Conservation (phyloP, 2,888 invertebrate genomes). For the Byasa hedistus region DNA sequence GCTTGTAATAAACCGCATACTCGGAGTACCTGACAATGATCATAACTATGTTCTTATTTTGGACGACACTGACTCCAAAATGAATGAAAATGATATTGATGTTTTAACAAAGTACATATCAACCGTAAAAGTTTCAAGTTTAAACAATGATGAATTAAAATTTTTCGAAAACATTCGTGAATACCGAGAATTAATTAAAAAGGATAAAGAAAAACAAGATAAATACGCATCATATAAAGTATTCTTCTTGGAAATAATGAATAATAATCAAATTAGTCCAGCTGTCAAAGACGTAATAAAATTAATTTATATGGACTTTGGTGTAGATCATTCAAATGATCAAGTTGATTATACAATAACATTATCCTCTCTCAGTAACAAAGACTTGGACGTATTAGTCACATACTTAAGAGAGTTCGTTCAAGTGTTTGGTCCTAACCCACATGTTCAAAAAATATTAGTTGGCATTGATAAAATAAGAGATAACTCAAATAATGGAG, state of each 20-base stretch:
- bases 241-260: constrained; percentile 4
- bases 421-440: background rate
- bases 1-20: constrained; percentile 9
- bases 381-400: constrained; percentile 5
- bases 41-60: background rate
- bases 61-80: background rate
- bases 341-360: background rate
- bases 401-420: constrained; percentile 12
- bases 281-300: constrained; percentile 5
- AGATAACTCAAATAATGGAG: background rate
- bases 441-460: background rate
- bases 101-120: constrained; percentile 15
- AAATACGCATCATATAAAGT: background rate
- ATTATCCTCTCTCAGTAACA: background rate
- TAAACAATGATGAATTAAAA: constrained; percentile 6
- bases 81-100: constrained; percentile 17
- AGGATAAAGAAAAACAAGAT: background rate
- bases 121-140: background rate
- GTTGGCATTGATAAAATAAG: constrained; percentile 8
- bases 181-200: background rate
- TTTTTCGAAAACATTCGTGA: constrained; percentile 12
- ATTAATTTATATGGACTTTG: background rate
- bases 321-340: background rate
- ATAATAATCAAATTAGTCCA: constrained; percentile 2
- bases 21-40: constrained; percentile 9